Base-by-base conservation (phyloP, 2,888 invertebrate species). In the Rhorus exstirpatorius region DNA sequence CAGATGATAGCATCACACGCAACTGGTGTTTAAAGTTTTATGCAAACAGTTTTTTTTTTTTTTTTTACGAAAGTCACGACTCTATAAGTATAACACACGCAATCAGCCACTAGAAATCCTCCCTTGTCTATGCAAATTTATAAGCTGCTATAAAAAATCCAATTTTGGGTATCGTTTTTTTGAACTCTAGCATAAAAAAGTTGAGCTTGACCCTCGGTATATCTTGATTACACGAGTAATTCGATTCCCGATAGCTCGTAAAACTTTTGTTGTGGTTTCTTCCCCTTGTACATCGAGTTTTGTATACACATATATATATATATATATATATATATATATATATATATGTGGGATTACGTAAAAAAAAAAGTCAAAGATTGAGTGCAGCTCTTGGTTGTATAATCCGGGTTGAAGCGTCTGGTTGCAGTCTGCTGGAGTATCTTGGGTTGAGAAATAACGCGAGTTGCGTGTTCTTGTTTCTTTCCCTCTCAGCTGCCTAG, bases 401-500 rank as follows among this genome's bases (percentile, higher is more conserved):
- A 71, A 71, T 78, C 38, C 51, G 60, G 38, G 35, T 61, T 70
- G 41, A 55, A 71, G 58, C 46, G 65, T 75, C 75, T 75, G 75
- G 31, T 46, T 19, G 51, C 65, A 61, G 68, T 77, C 68, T 49
- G 49, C 46, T 55, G 17, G 44, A 31, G 19, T 55, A 55, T 38
- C 55, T 67, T 41, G 17, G 14, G 12, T 31, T 8, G 19, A 76
- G 44, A 58, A 58, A 44, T 21, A 76, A 21, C 58, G 35, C 35
- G 58, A 44, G 46, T 19, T 38, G 58, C 51, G 24, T 46, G 38
- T 26, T 21, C 35, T 53, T 49, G 38, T 55, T 55, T 41, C 68
- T 63, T 61, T 70, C 12, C 3, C 14, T 31, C 14, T 51, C 55
- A 14, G 49, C 44, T 74, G 58, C 24, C 24, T 51, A 8, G 24